Percentiles rank a stretch among this genome's conserved stretches.
Evolutionary conservation across 2,113 vertebrate genomes (phyloP).

Genomic region (Laterallus jamaicensis): DNA sequence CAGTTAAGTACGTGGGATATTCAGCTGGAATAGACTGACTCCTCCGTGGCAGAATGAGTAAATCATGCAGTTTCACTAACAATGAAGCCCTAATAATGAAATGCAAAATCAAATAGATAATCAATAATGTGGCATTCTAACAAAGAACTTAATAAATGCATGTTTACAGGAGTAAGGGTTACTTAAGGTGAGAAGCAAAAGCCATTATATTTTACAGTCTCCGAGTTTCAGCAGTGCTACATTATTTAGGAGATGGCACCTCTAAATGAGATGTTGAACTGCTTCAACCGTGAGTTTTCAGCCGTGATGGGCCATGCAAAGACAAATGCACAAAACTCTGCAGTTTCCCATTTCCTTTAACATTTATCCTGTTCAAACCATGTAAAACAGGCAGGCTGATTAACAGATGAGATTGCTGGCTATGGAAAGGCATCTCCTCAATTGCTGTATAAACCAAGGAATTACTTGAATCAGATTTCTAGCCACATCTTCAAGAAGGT

Average conservation of each 20-base stretch:
- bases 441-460: not conserved
- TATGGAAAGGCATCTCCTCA: not conserved
- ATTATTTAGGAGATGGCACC: not conserved
- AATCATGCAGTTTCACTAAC: not conserved
- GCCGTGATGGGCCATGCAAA: not conserved
- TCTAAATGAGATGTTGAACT: not conserved
- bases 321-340: not conserved
- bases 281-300: not conserved
- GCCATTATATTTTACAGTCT: not conserved
- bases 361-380: not conserved
- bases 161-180: not conserved
- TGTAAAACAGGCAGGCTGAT: not conserved
- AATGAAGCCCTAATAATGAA: not conserved
- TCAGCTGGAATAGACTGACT: not conserved
- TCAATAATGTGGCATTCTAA: not conserved
- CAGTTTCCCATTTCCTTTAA: not conserved
- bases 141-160: not conserved
- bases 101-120: not conserved
- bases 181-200: not conserved
- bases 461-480: not conserved
- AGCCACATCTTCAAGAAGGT: conserved; percentile 36
- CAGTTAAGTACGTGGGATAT: not conserved
- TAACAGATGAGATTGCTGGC: not conserved
- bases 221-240: not conserved
- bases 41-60: not conserved